phyloP scores from a whole-genome alignment of 2,888 invertebrate species.

The Drosophila vallismaia region DNA sequence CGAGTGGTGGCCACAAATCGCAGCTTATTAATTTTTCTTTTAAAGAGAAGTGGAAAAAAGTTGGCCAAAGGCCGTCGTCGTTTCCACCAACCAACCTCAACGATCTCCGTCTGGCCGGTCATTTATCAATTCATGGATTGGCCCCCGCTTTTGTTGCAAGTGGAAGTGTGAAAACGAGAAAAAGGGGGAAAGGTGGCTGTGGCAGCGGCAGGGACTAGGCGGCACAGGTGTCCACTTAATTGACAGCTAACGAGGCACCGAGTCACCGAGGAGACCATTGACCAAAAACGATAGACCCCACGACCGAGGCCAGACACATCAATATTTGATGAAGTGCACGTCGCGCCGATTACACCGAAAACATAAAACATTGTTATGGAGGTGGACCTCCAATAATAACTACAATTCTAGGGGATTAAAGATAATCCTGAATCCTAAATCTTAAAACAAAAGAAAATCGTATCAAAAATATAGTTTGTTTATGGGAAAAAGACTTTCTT shows the following conservation, averaged over 20 bases:
- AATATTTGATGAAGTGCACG: slow-evolving; percentile 59
- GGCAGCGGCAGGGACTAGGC: slow-evolving; percentile 17
- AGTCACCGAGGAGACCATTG: slow-evolving; percentile 43
- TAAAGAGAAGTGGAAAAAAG: slow-evolving; percentile 48
- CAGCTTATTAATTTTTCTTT: slow-evolving; percentile 72
- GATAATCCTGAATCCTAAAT: too few relatives aligned
- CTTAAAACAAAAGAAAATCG: too few relatives aligned
- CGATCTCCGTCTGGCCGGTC: slow-evolving; percentile 65
- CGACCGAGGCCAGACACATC: slow-evolving; percentile 41
- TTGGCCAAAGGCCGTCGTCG: slow-evolving; percentile 62
- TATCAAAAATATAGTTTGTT: neutral
- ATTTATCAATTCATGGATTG: slow-evolving; percentile 69
- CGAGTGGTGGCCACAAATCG: slow-evolving; percentile 62
- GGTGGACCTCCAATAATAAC: neutral
- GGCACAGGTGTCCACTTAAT: slow-evolving; percentile 76
- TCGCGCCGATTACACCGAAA: slow-evolving; percentile 16
- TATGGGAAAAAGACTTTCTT: neutral
- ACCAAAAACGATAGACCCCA: slow-evolving; percentile 10
- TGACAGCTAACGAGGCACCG: slow-evolving; percentile 73
- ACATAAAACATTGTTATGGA: neutral
- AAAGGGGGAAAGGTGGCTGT: slow-evolving; percentile 18
- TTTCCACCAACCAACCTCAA: slow-evolving; percentile 32
- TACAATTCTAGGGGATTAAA: neutral
- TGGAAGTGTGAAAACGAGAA: slow-evolving; percentile 66
- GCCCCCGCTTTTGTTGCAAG: slow-evolving; percentile 6